Evolutionary conservation across 1,140 invertebrate genomes (phyloP).

Genomic region (Agraylea sexmaculata): DNA sequence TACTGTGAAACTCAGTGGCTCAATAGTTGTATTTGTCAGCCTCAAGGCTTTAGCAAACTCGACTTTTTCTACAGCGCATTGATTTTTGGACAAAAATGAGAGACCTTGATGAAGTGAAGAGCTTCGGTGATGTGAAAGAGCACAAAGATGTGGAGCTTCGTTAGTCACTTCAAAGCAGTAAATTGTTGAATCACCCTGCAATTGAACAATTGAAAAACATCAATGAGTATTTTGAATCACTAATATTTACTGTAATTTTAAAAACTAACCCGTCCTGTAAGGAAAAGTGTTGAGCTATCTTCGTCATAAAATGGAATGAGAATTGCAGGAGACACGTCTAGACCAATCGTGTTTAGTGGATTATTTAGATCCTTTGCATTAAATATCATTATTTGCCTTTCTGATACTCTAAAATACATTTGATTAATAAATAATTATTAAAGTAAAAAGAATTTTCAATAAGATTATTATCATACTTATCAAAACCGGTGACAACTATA

Average conservation of each 20-base stretch:
- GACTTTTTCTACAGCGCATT: slow-evolving; percentile 76
- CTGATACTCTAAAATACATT: slow-evolving; percentile 57
- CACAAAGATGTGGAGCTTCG: slow-evolving; percentile 74
- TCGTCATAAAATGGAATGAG: slow-evolving; percentile 88
- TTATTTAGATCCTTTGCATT: slow-evolving; percentile 55
- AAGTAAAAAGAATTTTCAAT: slow-evolving; percentile 3
- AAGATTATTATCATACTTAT: slow-evolving; percentile 52
- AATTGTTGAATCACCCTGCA: slow-evolving; percentile 81
- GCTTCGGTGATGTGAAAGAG: slow-evolving; percentile 79
- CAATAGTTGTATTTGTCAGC: slow-evolving; percentile 77
- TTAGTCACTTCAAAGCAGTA: slow-evolving; percentile 84
- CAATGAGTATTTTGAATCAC: slow-evolving; percentile 3
- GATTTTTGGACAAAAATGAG: slow-evolving; percentile 75
- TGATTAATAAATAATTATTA: slow-evolving; percentile 6
- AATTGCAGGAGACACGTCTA: slow-evolving; percentile 86
- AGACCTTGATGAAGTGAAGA: slow-evolving; percentile 72
- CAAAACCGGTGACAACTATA: slow-evolving; percentile 81
- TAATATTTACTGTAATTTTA: neutral
- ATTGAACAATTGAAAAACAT: slow-evolving; percentile 1
- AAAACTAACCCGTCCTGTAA: slow-evolving; percentile 69
- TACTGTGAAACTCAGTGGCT: slow-evolving; percentile 89
- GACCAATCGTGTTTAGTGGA: slow-evolving; percentile 61
- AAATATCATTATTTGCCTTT: slow-evolving; percentile 76
- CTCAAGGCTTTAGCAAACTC: slow-evolving; percentile 86
- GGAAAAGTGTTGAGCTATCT: slow-evolving; percentile 83